Percentiles rank a stretch among this genome's conserved stretches.
These are phyloP conservation scores for Neodiprion fabricii DNA, from an alignment of 1,140 invertebrate genomes.

Conservation along the genomic window DNA sequence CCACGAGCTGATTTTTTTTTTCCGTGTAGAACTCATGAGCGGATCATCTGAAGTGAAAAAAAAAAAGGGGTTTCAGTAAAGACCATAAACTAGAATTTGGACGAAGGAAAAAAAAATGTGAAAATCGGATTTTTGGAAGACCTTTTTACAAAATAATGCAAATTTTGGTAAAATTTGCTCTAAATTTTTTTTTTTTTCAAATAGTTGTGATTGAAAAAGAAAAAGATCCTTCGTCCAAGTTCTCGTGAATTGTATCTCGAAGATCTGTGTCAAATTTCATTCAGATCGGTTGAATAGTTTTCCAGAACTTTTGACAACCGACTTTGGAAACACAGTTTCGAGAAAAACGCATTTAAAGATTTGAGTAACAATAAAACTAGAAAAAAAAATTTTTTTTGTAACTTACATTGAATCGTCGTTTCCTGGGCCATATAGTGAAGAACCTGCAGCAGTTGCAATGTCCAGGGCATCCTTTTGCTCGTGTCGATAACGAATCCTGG, in stretches of 20 bases:
- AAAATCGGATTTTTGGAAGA: conserved; percentile 15
- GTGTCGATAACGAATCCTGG: background rate
- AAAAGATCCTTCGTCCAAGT: too few species aligned
- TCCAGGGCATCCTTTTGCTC: background rate
- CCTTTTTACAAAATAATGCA: too few species aligned
- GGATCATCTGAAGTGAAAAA: too few species aligned
- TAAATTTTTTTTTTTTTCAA: background rate
- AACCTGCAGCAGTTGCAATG: conserved; percentile 1
- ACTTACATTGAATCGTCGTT: conserved; percentile 12
- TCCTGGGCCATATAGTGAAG: conserved; percentile 7
- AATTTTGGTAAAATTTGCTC: too few species aligned
- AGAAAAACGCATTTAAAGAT: conserved; percentile 30
- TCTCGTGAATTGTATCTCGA: too few species aligned
- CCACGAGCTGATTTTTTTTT: too few species aligned
- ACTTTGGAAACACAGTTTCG: conserved; percentile 23
- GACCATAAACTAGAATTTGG: conserved; percentile 21
- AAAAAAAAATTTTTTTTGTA: conserved; percentile 14
- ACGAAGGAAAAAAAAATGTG: conserved; percentile 20
- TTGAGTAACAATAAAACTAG: conserved; percentile 21
- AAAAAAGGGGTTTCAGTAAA: background rate
- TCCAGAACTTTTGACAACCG: background rate
- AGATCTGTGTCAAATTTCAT: conserved; percentile 15
- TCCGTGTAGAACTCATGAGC: too few species aligned
- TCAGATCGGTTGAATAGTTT: conserved; percentile 17
- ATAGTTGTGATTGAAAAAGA: background rate